A percentile compares a stretch with the other conserved stretches of the same genome.
phyloP scores from a whole-genome alignment of 2,888 invertebrate species.

The Troides aeacus region DNA sequence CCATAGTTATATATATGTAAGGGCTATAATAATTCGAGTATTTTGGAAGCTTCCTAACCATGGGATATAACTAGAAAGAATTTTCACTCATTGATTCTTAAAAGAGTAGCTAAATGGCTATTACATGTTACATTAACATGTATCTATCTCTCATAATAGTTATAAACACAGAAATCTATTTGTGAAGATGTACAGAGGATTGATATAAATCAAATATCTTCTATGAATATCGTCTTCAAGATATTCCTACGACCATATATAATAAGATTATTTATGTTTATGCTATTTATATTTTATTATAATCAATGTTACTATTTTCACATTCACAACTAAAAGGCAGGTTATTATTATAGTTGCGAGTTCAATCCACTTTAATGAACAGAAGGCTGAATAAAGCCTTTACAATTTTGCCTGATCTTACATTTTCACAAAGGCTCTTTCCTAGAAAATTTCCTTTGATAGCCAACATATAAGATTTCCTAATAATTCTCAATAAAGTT shows the following conservation, averaged over 20 bases:
- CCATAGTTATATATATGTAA: background rate
- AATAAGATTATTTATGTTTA: too few species aligned
- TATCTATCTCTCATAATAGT: too few species aligned
- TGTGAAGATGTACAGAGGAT: background rate
- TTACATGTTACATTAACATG: too few species aligned
- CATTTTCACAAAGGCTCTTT: constrained; percentile 1
- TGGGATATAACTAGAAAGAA: too few species aligned
- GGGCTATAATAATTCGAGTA: background rate
- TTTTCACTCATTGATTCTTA: too few species aligned
- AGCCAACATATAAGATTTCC: background rate
- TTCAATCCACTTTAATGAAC: constrained; percentile 1
- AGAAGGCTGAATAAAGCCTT: constrained; percentile 1
- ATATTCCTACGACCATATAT: too few species aligned
- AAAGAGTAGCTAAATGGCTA: too few species aligned
- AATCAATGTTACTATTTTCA: too few species aligned
- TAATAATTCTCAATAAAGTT: background rate
- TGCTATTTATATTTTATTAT: too few species aligned
- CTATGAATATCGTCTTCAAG: background rate
- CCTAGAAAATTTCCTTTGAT: background rate
- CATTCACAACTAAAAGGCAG: background rate
- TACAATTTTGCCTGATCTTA: constrained; percentile 15
- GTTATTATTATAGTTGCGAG: background rate
- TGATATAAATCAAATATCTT: background rate
- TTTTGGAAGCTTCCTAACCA: too few species aligned
- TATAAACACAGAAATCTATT: too few species aligned